Evolutionary conservation across 2,888 invertebrate species (phyloP), one percentile per base, ranked within the genome.

Genomic region (Eilema griseolum): DNA sequence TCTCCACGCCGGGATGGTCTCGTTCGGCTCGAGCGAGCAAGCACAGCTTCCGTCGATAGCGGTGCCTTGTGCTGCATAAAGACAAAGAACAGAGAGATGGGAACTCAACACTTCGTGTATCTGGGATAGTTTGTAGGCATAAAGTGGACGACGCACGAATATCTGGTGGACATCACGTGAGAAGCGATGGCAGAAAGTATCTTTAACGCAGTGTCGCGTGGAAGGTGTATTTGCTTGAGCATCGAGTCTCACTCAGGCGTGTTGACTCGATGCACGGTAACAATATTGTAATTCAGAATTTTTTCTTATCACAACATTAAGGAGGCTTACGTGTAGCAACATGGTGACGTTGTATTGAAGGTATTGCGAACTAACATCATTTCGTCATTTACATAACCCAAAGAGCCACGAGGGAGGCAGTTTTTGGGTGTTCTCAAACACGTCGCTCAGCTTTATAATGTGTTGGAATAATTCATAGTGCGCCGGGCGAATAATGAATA

Each of bases 391-490:
- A 23, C 65, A 56, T 57, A 57, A 37, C 57, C 33, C 33, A 24
- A 33, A 66, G 57, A 31, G 33, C 64, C 64, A 14, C 65, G 3
- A n/a, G 56, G 23, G 64, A 31, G 12, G 14, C 67, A 67, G 72
- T 80, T 84, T 78, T 77, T 75, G 76, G 71, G 71, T 78, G 76
- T 80, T 78, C 79, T 71, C 75, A 74, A 78, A 81, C 81, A 81
- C 81, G 79, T 76, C 66, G 33, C 66, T 66, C 75, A 79, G 76
- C 76, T 83, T 82, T 83, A 83, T 88, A 87, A 88, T 88, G 81
- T 76, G 80, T 74, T 76, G 62, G 87, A 87, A 88, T 88, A 83
- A 88, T 88, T 88, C 88, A 88, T 88, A 77, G 83, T 75, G 80
- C 72, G 80, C 82, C 75, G 76, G 71, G 74, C 72, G 78, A 61